Conservation (phyloP, 2,797 vertebrate genomes). For the Pipistrellus kuhlii region DNA sequence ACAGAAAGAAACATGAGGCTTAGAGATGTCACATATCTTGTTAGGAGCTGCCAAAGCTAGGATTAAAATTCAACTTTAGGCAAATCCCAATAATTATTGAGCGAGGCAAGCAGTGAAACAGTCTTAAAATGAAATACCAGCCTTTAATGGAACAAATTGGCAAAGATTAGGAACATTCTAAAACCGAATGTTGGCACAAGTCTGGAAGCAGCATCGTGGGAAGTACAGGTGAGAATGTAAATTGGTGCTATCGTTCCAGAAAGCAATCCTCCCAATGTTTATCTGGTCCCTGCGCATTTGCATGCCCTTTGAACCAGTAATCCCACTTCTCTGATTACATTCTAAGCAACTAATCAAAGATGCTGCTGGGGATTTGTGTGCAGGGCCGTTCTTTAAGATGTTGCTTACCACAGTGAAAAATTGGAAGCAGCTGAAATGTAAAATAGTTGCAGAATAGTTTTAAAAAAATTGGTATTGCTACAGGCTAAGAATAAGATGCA, state of each 20-base stretch:
- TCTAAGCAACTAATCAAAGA: slow-evolving; percentile 18
- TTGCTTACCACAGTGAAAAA: slow-evolving; percentile 46
- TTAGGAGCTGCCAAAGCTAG: neutral
- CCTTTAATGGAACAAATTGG: slow-evolving; percentile 57
- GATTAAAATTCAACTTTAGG: slow-evolving; percentile 61
- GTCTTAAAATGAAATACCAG: slow-evolving; percentile 54
- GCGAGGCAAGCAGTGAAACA: neutral
- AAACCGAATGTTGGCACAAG: neutral
- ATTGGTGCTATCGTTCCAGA: slow-evolving; percentile 5
- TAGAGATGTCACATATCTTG: neutral
- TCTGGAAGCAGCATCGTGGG: neutral
- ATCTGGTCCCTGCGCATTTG: neutral
- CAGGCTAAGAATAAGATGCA: neutral
- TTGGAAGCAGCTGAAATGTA: neutral
- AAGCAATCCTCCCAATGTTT: slow-evolving; percentile 51
- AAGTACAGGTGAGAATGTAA: slow-evolving; percentile 49
- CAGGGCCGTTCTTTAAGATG: slow-evolving; percentile 29
- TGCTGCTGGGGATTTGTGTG: neutral
- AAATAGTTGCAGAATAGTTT: slow-evolving; percentile 9
- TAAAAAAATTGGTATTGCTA: slow-evolving; percentile 24
- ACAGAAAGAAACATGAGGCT: slow-evolving; percentile 46
- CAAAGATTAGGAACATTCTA: slow-evolving; percentile 44
- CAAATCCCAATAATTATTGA: slow-evolving; percentile 50
- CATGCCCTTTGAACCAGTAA: slow-evolving; percentile 2
- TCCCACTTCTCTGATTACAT: slow-evolving; percentile 44